Evolutionary conservation across 2,888 invertebrate genomes (phyloP).

Genomic region (Cryptops parisi): DNA sequence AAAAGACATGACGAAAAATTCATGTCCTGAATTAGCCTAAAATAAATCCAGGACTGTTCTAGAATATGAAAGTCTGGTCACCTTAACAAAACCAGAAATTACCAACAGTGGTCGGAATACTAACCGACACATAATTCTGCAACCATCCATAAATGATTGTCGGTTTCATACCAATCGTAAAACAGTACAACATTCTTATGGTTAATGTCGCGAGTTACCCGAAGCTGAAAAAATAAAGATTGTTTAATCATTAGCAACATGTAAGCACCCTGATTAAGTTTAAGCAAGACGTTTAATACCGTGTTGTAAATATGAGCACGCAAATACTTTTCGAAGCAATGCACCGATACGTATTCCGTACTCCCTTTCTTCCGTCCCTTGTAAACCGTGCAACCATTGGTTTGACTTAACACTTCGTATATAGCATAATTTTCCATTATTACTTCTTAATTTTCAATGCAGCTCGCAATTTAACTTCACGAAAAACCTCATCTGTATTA

Average conservation of each 20-base stretch:
- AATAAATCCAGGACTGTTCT: too few species aligned
- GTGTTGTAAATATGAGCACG: constrained; percentile 32
- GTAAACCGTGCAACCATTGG: constrained; percentile 30
- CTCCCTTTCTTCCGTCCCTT: constrained; percentile 34
- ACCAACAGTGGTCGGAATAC: too few species aligned
- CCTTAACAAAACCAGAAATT: too few species aligned
- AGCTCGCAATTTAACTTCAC: too few species aligned
- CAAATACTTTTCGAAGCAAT: constrained; percentile 33
- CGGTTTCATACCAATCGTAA: constrained; percentile 36
- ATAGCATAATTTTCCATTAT: constrained; percentile 36
- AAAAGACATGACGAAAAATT: too few species aligned
- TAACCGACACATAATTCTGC: constrained; percentile 33
- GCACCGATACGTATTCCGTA: constrained; percentile 33
- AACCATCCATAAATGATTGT: constrained; percentile 34
- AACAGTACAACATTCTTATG: constrained; percentile 32
- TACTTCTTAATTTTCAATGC: too few species aligned
- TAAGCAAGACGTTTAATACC: constrained; percentile 26
- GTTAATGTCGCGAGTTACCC: constrained; percentile 29
- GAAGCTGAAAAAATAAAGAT: constrained; percentile 3
- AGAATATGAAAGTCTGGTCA: too few species aligned
- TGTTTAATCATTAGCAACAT: background rate
- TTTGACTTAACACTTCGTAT: constrained; percentile 32
- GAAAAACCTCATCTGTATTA: too few species aligned
- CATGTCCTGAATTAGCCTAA: too few species aligned
- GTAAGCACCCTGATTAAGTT: background rate